Evolutionary conservation across 2,797 vertebrate genomes (phyloP).

Genomic region (Melanotaenia parkinsoni): DNA sequence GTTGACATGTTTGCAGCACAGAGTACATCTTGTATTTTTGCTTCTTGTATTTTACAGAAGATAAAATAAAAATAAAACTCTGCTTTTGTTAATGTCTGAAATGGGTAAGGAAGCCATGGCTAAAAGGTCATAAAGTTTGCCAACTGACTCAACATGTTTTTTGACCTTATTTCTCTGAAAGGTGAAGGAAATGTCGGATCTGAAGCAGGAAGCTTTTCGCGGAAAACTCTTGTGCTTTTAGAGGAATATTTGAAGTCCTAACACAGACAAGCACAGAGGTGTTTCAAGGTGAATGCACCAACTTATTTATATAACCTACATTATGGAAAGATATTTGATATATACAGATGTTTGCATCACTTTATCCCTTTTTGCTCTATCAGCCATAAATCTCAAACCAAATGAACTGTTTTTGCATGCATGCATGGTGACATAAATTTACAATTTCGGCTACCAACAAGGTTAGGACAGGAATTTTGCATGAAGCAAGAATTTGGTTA

Average conservation of each 20-base stretch:
- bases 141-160: conserved; percentile 39
- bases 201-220: conserved; percentile 4
- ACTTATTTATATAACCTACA: neutral
- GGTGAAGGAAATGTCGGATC: conserved; percentile 23
- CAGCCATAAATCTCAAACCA: neutral
- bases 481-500: neutral
- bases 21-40: neutral
- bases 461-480: neutral
- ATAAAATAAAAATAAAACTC: conserved; percentile 1
- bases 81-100: conserved; percentile 10
- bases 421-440: neutral
- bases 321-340: neutral
- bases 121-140: conserved; percentile 15
- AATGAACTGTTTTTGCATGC: neutral
- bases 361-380: neutral
- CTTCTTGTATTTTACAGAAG: neutral
- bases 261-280: neutral
- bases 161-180: conserved; percentile 39
- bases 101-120: conserved; percentile 30
- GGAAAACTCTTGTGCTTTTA: conserved; percentile 4
- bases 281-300: conserved; percentile 33
- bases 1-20: neutral
- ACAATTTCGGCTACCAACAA: neutral
- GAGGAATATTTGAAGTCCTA: neutral
- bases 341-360: neutral